Base-by-base conservation (phyloP, 2,888 invertebrate species). In the Sinodicranocentrus sp. region DNA sequence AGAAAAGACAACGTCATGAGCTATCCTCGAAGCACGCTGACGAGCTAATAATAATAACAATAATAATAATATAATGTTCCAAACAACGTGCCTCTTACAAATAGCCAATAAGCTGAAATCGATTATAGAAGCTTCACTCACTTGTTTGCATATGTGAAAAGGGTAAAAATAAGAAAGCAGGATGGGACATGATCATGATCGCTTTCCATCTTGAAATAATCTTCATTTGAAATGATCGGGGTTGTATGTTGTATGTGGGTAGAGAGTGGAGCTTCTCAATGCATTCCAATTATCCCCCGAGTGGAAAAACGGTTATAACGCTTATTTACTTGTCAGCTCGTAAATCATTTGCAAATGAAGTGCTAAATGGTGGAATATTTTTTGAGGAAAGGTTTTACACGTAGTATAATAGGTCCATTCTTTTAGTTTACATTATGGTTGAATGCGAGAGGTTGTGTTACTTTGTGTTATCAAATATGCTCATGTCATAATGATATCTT, bases 311-410 rank as follows among this genome's bases (percentile, higher is more conserved):
- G 3, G 33, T 33, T 33, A 33, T 33, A 33, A 33, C 33, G 33
- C 33, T 33, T 33, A 33, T 79, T 79, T 79, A 25, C 61, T 65
- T 82, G 72, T 82, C 73, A 82, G 82, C 82, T 68, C 82, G 68
- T 82, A 73, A 82, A 73, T 82, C 72, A 73, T 73, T 33, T 54
- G 57, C 82, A 73, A 82, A 73, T 73, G 73, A 82, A 82, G 82
- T 82, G 68, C 54, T 67, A 82, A 73, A 71, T 82, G 73, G 82
- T 82, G 73, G 72, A 72, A 80, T 80, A 72, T 80, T 78, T 78
- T 70, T 19, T 19, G 44, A 78, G 21, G 15, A 43, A 67, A 19
- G 10, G 33, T 33, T n/a, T n/a, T n/a, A n/a, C n/a, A n/a, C n/a
- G n/a, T n/a, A n/a, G n/a, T n/a, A n/a, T n/a, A n/a, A n/a, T n/a